Conservation (phyloP, 1,140 invertebrate species). For the Paramacrobiotus metropolitanus region DNA sequence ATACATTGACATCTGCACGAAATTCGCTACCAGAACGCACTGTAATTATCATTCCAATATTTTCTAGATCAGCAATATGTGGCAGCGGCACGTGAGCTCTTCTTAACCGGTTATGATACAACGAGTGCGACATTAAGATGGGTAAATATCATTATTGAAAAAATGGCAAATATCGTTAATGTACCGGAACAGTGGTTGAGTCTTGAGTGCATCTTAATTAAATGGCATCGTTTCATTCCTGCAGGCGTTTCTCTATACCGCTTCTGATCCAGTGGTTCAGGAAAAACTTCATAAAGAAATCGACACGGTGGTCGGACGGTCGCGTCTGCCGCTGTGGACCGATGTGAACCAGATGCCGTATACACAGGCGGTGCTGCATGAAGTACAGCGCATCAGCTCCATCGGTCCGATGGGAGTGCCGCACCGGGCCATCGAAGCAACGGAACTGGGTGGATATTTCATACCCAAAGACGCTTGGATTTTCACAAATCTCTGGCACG, state of each 20-base stretch:
- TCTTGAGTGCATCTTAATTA: too few species aligned
- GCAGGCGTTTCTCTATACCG: background rate
- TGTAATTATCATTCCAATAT: too few species aligned
- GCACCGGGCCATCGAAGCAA: background rate
- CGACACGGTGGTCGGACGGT: background rate
- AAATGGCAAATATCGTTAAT: background rate
- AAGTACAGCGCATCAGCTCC: background rate
- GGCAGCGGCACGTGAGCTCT: background rate
- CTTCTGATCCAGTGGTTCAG: background rate
- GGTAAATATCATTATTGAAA: background rate
- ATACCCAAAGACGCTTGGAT: constrained; percentile 21
- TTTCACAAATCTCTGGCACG: constrained; percentile 19
- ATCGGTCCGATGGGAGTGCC: background rate
- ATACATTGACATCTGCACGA: too few species aligned
- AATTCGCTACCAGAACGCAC: too few species aligned
- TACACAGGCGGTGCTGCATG: background rate
- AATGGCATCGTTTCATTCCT: too few species aligned
- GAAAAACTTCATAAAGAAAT: background rate
- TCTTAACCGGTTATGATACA: background rate
- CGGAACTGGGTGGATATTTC: background rate
- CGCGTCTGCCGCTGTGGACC: background rate
- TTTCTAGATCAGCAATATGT: background rate
- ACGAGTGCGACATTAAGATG: background rate
- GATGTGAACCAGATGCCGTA: constrained; percentile 10
- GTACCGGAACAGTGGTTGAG: background rate